These are phyloP conservation scores for Delichon dasypus DNA, from an alignment of 2,797 vertebrate genomes.

Conservation along the genomic window DNA sequence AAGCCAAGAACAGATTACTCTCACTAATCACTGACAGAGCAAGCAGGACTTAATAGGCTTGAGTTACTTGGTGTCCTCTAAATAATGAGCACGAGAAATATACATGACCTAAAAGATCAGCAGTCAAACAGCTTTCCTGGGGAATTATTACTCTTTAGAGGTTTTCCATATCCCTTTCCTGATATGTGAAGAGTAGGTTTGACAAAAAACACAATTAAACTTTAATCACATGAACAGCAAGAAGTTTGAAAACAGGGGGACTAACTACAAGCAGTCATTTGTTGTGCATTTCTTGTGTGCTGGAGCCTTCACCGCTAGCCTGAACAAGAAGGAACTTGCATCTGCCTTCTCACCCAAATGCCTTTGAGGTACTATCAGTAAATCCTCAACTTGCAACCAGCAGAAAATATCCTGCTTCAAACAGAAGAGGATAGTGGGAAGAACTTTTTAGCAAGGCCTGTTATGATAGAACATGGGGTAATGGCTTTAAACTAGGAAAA, in stretches of 20 bases:
- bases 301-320: not conserved
- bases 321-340: conserved; percentile 50
- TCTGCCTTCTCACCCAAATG: conserved; percentile 53
- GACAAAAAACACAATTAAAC: not conserved
- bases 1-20: conserved; percentile 55
- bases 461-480: not conserved
- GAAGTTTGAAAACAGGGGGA: not conserved
- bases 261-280: not conserved
- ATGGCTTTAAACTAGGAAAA: not conserved
- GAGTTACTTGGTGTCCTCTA: not conserved
- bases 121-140: not conserved
- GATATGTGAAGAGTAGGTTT: not conserved
- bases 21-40: conserved; percentile 16
- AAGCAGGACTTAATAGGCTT: conserved; percentile 28
- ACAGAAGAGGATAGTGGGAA: not conserved
- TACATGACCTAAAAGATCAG: not conserved
- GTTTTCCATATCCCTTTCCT: not conserved
- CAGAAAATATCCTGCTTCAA: not conserved
- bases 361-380: conserved; percentile 26
- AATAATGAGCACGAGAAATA: conserved; percentile 1
- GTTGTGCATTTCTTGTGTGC: not conserved
- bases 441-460: not conserved
- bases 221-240: not conserved
- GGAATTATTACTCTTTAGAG: not conserved
- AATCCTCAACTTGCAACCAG: not conserved